Percentiles rank a stretch among this genome's conserved stretches.
Evolutionary conservation across 1,140 invertebrate species (phyloP).

Genomic region (Pseudomyrmex gracilis): DNA sequence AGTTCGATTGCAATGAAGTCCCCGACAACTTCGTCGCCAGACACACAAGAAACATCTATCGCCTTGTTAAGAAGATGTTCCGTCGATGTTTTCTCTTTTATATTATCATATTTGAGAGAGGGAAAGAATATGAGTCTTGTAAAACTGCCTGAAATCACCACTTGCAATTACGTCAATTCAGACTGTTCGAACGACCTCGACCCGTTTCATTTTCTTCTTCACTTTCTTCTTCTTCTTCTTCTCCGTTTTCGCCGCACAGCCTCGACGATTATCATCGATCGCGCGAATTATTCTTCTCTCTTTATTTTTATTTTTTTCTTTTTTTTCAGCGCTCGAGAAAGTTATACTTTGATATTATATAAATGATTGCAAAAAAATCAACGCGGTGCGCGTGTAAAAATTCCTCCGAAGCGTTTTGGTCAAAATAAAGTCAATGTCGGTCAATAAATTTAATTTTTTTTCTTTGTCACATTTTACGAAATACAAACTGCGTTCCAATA

Average conservation of each 20-base stretch:
- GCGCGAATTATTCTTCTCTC: neutral
- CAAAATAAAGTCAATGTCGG: too few species aligned
- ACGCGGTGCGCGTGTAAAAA: too few species aligned
- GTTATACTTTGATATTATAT: too few species aligned
- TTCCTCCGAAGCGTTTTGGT: too few species aligned
- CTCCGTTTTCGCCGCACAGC: neutral
- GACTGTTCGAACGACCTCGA: conserved; percentile 27
- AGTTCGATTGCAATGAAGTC: too few species aligned
- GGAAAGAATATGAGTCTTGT: neutral
- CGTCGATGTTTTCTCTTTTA: conserved; percentile 9
- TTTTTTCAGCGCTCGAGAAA: neutral
- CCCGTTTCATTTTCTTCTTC: conserved; percentile 4
- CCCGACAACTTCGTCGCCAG: too few species aligned
- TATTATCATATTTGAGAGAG: neutral
- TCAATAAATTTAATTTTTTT: too few species aligned
- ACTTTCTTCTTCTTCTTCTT: neutral
- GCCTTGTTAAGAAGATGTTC: too few species aligned
- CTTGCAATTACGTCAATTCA: conserved; percentile 12
- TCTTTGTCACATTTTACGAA: too few species aligned
- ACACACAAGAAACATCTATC: too few species aligned
- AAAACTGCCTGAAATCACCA: conserved; percentile 17
- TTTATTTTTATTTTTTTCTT: neutral
- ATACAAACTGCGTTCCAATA: too few species aligned
- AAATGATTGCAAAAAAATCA: too few species aligned
- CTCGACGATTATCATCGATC: neutral